Conservation (phyloP, 2,888 invertebrate genomes). For the Stenodema calcarata region DNA sequence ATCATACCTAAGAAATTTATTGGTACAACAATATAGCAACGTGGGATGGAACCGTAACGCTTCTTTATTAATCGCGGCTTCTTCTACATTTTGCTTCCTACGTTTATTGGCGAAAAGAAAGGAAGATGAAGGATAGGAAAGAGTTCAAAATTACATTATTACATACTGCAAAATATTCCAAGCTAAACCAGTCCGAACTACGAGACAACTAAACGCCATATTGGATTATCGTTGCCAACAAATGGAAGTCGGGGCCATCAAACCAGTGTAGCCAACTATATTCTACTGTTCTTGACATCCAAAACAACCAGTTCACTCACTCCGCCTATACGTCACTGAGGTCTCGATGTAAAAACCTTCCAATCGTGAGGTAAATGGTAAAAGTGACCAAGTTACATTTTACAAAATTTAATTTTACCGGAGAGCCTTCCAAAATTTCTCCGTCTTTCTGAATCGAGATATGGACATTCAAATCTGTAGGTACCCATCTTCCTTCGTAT, state of each 20-base stretch:
- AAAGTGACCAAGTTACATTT: too few species aligned
- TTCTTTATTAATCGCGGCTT: constrained; percentile 1
- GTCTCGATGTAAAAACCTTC: too few species aligned
- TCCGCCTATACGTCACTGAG: too few species aligned
- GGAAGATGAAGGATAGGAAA: not conserved
- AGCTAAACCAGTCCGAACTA: not conserved
- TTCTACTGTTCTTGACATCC: too few species aligned
- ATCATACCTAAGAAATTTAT: constrained; percentile 15
- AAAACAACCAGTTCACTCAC: too few species aligned
- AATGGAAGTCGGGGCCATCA: too few species aligned
- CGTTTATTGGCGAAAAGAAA: not conserved
- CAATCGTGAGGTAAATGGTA: too few species aligned
- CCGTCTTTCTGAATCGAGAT: too few species aligned
- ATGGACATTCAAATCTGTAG: too few species aligned
- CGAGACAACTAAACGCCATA: not conserved
- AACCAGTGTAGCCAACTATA: not conserved
- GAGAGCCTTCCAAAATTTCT: too few species aligned
- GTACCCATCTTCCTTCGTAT: too few species aligned
- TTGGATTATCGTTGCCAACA: not conserved
- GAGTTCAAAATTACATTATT: not conserved
- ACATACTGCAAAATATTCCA: not conserved
- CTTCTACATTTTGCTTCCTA: not conserved
- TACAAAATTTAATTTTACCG: too few species aligned
- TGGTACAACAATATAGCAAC: constrained; percentile 17
- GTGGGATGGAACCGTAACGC: not conserved